Evolutionary conservation across 2,797 vertebrate species (phyloP).

Genomic region (Trematomus bernacchii): DNA sequence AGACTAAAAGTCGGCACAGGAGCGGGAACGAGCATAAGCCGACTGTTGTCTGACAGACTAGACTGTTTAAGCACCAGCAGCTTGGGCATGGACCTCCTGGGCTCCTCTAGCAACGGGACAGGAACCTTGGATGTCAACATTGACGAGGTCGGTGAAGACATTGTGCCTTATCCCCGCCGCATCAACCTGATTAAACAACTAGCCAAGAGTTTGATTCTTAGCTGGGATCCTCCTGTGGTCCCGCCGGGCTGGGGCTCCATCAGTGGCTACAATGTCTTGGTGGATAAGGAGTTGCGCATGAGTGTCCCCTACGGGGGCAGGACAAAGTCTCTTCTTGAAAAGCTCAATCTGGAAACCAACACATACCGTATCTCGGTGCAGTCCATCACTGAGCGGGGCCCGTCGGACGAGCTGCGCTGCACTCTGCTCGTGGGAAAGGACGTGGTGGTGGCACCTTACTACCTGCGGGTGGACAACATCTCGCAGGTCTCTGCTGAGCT

Average conservation of each 20-base stretch:
- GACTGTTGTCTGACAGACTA: slow-evolving; percentile 80
- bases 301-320: slow-evolving; percentile 91
- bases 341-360: slow-evolving; percentile 91
- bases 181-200: slow-evolving; percentile 99
- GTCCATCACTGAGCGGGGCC: slow-evolving; percentile 91
- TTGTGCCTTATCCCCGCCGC: slow-evolving; percentile 98
- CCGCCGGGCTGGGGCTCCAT: slow-evolving; percentile 93
- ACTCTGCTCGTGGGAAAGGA: slow-evolving; percentile 96
- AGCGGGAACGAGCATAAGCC: slow-evolving; percentile 71
- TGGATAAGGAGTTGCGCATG: slow-evolving; percentile 94
- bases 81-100: slow-evolving; percentile 82
- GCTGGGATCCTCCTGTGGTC: slow-evolving; percentile 96
- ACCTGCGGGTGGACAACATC: slow-evolving; percentile 92
- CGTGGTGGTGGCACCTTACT: slow-evolving; percentile 94
- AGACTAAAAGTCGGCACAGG: slow-evolving; percentile 75
- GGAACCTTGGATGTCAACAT: slow-evolving; percentile 92
- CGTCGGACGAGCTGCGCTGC: slow-evolving; percentile 94
- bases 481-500: slow-evolving; percentile 93
- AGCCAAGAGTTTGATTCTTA: slow-evolving; percentile 98
- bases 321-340: slow-evolving; percentile 95
- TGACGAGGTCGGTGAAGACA: slow-evolving; percentile 96
- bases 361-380: slow-evolving; percentile 95
- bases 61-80: slow-evolving; percentile 78
- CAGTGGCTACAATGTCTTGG: slow-evolving; percentile 94
- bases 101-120: slow-evolving; percentile 87